Percentiles rank a stretch among this genome's conserved stretches.
Conservation (phyloP, 1,140 invertebrate genomes). For the Pissodes strobi region DNA sequence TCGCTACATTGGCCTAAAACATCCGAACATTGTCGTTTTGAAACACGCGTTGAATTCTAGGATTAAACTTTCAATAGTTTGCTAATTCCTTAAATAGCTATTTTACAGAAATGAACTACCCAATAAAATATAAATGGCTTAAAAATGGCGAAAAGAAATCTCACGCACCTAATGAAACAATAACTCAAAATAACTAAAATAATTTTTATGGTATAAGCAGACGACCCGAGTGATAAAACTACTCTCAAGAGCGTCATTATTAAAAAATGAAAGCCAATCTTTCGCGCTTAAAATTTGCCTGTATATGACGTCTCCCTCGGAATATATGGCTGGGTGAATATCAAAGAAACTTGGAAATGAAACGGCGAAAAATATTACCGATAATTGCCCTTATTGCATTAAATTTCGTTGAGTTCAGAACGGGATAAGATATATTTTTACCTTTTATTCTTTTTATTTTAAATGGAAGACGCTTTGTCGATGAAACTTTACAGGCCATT, state of each 20-base stretch:
- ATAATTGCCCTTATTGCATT: slow-evolving; percentile 12
- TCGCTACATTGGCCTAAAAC: no score
- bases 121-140: not conserved
- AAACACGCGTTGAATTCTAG: no score
- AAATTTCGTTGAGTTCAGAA: not conserved
- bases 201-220: slow-evolving; percentile 14
- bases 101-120: slow-evolving; percentile 19
- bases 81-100: no score
- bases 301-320: slow-evolving; percentile 35
- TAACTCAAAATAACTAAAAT: slow-evolving; percentile 17
- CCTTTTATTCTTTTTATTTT: slow-evolving; percentile 3
- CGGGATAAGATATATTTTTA: slow-evolving; percentile 12
- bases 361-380: slow-evolving; percentile 19
- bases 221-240: slow-evolving; percentile 37
- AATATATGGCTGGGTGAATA: slow-evolving; percentile 33
- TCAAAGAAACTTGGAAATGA: slow-evolving; percentile 23
- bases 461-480: no score
- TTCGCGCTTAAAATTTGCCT: slow-evolving; percentile 45
- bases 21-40: no score
- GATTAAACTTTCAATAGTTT: no score
- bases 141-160: slow-evolving; percentile 22
- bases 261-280: slow-evolving; percentile 48
- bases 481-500: no score
- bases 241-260: slow-evolving; percentile 45
- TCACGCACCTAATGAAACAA: slow-evolving; percentile 24